Percentiles rank a stretch among this genome's conserved stretches.
Evolutionary conservation across 2,797 vertebrate genomes (phyloP).

Genomic region (Sebastolobus altivelis): DNA sequence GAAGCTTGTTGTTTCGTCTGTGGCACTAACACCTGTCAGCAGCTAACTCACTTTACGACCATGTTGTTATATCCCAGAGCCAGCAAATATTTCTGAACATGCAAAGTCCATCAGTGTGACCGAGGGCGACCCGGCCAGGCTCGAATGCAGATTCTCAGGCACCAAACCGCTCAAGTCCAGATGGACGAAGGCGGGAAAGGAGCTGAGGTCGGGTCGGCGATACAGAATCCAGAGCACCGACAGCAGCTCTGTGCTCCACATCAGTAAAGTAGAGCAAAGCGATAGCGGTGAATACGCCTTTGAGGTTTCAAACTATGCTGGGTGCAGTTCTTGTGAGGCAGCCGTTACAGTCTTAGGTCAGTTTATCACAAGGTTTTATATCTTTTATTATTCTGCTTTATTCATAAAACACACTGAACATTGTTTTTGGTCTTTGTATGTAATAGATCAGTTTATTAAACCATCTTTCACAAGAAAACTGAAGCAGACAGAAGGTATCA

Average conservation of each 20-base stretch:
- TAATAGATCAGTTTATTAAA: constrained; percentile 92
- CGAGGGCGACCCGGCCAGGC: constrained; percentile 88
- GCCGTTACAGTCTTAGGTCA: constrained; percentile 90
- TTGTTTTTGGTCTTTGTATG: constrained; percentile 50
- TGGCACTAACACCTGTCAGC: constrained; percentile 3
- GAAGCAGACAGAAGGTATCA: constrained; percentile 91
- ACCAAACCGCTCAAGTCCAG: constrained; percentile 89
- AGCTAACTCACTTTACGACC: constrained; percentile 2
- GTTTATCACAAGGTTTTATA: constrained; percentile 63
- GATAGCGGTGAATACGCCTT: constrained; percentile 91
- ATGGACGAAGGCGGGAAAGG: constrained; percentile 90
- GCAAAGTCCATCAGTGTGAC: constrained; percentile 91
- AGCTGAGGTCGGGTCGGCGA: constrained; percentile 87
- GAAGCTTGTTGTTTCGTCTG: constrained; percentile 34
- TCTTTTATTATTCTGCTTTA: background rate
- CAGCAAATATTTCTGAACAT: constrained; percentile 90
- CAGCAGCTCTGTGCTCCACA: constrained; percentile 87
- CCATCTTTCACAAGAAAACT: constrained; percentile 93
- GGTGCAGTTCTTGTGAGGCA: constrained; percentile 88
- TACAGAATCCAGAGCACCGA: constrained; percentile 89
- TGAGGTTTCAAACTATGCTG: constrained; percentile 91
- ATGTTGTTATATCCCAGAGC: constrained; percentile 83
- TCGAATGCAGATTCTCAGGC: constrained; percentile 93
- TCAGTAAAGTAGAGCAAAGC: constrained; percentile 86
- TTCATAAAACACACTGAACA: background rate